A percentile compares a stretch with the other conserved stretches of the same genome.
Conservation (phyloP, 2,888 invertebrate genomes). For the Thymelicus lineola region DNA sequence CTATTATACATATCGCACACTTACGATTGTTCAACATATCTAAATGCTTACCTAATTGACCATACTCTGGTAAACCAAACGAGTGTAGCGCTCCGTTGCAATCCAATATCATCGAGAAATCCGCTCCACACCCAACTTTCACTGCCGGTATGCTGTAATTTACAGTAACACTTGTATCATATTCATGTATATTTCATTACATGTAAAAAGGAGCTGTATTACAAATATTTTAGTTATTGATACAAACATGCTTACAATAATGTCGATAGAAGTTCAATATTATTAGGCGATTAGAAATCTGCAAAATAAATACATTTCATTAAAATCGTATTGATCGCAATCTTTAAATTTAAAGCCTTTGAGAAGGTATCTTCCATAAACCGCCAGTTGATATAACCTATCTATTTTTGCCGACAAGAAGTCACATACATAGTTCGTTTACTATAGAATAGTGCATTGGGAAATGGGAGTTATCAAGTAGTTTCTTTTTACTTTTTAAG, state of each 20-base stretch:
- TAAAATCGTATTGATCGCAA: not conserved
- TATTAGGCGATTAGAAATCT: conserved; percentile 14
- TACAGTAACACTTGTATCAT: not conserved
- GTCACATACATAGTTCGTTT: too few relatives aligned
- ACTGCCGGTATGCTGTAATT: conserved; percentile 90
- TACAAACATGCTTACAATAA: conserved; percentile 24
- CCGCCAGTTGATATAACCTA: not conserved
- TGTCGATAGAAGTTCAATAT: conserved; percentile 15
- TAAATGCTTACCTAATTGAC: conserved; percentile 88
- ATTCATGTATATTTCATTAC: not conserved
- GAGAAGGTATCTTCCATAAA: not conserved
- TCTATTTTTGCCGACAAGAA: too few relatives aligned
- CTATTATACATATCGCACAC: too few relatives aligned
- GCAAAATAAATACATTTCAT: conserved; percentile 14
- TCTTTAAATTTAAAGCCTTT: not conserved
- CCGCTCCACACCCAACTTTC: conserved; percentile 95
- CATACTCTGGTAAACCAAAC: conserved; percentile 97
- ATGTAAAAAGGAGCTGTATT: not conserved
- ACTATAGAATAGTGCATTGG: too few relatives aligned
- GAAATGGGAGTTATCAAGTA: too few relatives aligned
- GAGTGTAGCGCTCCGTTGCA: conserved; percentile 95
- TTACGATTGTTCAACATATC: not conserved
- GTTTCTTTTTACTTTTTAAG: too few relatives aligned
- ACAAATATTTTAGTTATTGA: conserved; percentile 4
- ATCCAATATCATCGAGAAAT: conserved; percentile 96